These are phyloP conservation scores for Haliclona indistincta DNA, from an alignment of 37 sponge, comb jelly and placozoan species.

Conservation along the genomic window DNA sequence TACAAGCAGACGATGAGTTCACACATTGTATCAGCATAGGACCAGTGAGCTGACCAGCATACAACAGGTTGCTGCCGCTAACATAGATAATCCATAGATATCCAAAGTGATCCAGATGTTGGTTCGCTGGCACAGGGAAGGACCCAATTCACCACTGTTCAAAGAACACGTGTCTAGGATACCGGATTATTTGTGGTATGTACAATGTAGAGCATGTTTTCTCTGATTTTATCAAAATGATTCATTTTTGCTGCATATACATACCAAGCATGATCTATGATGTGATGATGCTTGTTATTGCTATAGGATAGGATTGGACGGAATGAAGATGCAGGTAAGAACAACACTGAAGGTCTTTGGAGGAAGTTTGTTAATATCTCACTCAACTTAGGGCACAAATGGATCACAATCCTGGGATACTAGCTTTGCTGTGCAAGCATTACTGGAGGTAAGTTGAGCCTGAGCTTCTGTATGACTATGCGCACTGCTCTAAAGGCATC, in stretches of 20 bases:
- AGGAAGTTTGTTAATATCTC: neutral
- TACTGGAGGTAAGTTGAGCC: conserved; percentile 53
- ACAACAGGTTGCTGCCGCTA: neutral
- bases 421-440: conserved; percentile 84
- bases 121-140: conserved; percentile 81
- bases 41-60: conserved; percentile 53
- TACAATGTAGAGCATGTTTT: neutral
- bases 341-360: neutral
- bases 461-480: neutral
- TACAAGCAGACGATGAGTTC: conserved; percentile 76
- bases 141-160: conserved; percentile 72
- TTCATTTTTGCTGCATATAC: neutral
- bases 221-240: neutral
- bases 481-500: conserved; percentile 35
- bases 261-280: too few species aligned
- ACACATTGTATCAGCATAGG: conserved; percentile 92
- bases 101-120: conserved; percentile 92
- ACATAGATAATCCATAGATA: conserved; percentile 43
- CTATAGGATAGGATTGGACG: conserved; percentile 81
- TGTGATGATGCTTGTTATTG: neutral
- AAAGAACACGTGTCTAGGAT: conserved; percentile 73
- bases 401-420: conserved; percentile 92
- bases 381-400: conserved; percentile 70
- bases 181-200: conserved; percentile 87
- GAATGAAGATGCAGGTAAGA: conserved; percentile 92